These are phyloP conservation scores for Triops longicaudatus DNA, from an alignment of 1,140 invertebrate genomes.

Conservation along the genomic window DNA sequence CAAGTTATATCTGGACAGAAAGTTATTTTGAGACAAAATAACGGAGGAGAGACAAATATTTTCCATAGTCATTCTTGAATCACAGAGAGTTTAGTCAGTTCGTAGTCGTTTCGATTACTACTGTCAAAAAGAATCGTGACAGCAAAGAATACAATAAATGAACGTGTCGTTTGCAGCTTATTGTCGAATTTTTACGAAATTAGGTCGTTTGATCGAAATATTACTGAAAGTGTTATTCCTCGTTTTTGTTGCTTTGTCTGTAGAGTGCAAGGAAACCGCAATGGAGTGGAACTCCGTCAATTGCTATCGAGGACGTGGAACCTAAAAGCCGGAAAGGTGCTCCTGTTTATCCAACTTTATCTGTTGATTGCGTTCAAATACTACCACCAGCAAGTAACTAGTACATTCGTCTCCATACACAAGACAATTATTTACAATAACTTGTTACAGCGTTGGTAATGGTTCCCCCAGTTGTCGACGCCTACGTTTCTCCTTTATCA, in stretches of 20 bases:
- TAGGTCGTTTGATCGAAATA: too few species aligned
- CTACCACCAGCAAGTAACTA: background rate
- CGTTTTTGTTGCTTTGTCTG: background rate
- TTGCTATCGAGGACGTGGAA: background rate
- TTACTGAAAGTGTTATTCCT: background rate
- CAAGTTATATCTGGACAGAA: too few species aligned
- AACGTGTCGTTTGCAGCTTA: too few species aligned
- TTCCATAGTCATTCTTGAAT: too few species aligned
- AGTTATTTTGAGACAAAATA: too few species aligned
- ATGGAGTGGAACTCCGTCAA: background rate
- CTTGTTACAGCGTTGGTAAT: background rate
- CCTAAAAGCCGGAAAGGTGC: background rate
- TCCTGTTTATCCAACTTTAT: background rate
- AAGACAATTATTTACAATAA: background rate
- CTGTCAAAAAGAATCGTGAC: too few species aligned
- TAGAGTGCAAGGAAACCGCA: background rate
- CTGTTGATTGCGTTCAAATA: background rate
- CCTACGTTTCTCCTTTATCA: slow-evolving; percentile 23
- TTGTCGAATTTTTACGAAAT: too few species aligned
- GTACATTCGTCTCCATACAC: background rate
- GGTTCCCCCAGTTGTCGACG: slow-evolving; percentile 11
- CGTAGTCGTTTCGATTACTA: too few species aligned
- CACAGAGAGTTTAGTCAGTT: too few species aligned
- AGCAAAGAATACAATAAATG: too few species aligned
- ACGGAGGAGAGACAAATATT: too few species aligned